Conservation (phyloP, 2,797 vertebrate genomes). For the Malurus splendens region DNA sequence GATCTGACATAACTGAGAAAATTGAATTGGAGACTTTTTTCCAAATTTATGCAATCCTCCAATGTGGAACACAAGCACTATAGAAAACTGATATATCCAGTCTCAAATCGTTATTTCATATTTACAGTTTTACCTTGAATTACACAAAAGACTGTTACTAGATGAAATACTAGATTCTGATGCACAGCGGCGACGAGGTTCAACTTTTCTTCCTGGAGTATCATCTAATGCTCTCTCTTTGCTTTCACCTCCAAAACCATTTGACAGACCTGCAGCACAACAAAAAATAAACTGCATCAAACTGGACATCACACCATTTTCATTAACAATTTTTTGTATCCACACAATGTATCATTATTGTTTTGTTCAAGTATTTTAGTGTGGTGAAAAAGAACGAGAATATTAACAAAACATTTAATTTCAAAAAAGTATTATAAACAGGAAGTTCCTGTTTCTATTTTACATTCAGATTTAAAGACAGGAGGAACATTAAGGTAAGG, state of each 20-base stretch:
- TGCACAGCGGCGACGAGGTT: conserved; percentile 89
- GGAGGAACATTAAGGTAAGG: background rate
- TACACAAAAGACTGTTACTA: conserved; percentile 87
- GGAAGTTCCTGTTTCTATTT: background rate
- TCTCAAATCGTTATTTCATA: background rate
- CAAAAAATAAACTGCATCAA: conserved; percentile 1
- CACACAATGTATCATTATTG: background rate
- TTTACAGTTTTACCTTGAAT: conserved; percentile 77
- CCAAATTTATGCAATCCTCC: background rate
- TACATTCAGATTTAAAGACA: background rate
- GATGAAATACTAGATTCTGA: conserved; percentile 96
- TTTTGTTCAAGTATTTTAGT: background rate
- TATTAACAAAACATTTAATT: background rate
- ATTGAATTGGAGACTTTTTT: background rate
- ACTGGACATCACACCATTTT: background rate
- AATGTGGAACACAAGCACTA: background rate
- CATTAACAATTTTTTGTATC: background rate
- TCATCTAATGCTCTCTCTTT: conserved; percentile 73
- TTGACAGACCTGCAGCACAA: conserved; percentile 80
- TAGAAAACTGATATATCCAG: background rate
- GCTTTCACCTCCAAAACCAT: conserved; percentile 82
- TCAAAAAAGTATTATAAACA: background rate
- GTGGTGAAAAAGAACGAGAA: background rate
- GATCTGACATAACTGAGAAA: background rate
- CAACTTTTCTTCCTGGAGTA: conserved; percentile 73